Conservation (phyloP, 2,888 invertebrate species). For the Drosophila mimetica region DNA sequence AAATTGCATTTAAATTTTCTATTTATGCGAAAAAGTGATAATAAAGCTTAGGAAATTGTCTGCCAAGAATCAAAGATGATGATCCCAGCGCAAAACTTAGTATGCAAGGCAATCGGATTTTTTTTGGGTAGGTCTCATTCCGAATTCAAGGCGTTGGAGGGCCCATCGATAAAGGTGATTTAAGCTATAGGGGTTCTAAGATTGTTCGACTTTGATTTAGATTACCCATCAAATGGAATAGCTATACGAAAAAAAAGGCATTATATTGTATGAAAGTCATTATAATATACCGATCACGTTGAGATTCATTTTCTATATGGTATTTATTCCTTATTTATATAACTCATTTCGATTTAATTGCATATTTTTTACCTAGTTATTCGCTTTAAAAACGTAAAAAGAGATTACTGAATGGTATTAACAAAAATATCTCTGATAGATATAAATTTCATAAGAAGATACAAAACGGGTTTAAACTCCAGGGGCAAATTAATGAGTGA, state of each 20-base stretch:
- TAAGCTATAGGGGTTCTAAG: conserved; percentile 5
- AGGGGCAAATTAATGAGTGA: conserved; percentile 2
- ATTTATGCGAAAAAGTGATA: conserved; percentile 35
- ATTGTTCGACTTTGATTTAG: conserved; percentile 5
- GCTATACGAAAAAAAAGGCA: background rate
- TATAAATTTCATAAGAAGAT: conserved; percentile 6
- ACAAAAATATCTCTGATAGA: conserved; percentile 1
- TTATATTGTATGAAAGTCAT: background rate
- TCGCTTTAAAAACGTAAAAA: background rate
- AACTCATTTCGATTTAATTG: too few species aligned
- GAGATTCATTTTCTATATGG: too few species aligned
- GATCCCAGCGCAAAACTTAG: conserved; percentile 22
- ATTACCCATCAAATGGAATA: conserved; percentile 6
- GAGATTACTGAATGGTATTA: background rate
- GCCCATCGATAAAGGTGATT: conserved; percentile 19
- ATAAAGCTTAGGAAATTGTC: conserved; percentile 17
- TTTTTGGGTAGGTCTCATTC: conserved; percentile 33
- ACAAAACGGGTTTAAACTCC: conserved; percentile 13
- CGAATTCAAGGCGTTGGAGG: conserved; percentile 16
- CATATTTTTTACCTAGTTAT: too few species aligned
- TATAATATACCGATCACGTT: conserved; percentile 8
- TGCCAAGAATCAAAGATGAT: conserved; percentile 15
- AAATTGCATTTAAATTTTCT: conserved; percentile 43
- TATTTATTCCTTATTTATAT: too few species aligned
- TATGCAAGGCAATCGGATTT: conserved; percentile 10